Evolutionary conservation across 2,113 vertebrate species (phyloP), one percentile per base, ranked within the genome.

Genomic region (Osmerus eperlanus): DNA sequence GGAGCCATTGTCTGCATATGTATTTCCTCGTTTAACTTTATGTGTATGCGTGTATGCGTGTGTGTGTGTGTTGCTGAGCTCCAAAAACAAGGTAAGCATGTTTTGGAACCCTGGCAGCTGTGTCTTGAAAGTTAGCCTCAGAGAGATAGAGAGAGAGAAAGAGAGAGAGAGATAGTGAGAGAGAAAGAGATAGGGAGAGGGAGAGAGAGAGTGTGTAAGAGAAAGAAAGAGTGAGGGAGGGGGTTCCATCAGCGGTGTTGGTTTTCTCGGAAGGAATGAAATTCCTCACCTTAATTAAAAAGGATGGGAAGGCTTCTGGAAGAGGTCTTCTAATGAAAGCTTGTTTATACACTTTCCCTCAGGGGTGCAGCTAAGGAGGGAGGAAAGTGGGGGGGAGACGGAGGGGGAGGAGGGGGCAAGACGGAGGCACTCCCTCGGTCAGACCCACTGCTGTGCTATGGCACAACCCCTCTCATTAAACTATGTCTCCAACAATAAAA

Each of bases 231-330:
- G 15, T 18, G 36, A 32, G 23, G 32, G 58, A 55, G 19, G 41
- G 19, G 18, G 29, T 16, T 19, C 56, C 72, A 47, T 3, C 52
- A 14, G 18, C 13, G 64, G 19, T 72, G 61, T 67, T 64, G 0
- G 18, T 68, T 67, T 72, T 71, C 25, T 28, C 29, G 2, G 55
- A 5, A 81, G 53, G 29, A 73, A 70, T 55, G 52, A 80, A 78
- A 84, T 87, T 79, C 74, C 74, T 72, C 63, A 67, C 63, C 66
- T 74, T 84, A 84, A 85, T 87, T 84, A 77, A 84, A 87, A 82
- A 72, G 71, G 68, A 80, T 63, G 74, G 14, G 41, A 77, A 71
- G 65, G 67, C 67, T 76, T 18, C 70, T 67, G 65, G 71, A 67
- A 65, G 64, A 73, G 67, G 79, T 79, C 73, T 79, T 81, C 72